Conservation (phyloP, 2,113 vertebrate genomes). For the Petromus typicus region DNA sequence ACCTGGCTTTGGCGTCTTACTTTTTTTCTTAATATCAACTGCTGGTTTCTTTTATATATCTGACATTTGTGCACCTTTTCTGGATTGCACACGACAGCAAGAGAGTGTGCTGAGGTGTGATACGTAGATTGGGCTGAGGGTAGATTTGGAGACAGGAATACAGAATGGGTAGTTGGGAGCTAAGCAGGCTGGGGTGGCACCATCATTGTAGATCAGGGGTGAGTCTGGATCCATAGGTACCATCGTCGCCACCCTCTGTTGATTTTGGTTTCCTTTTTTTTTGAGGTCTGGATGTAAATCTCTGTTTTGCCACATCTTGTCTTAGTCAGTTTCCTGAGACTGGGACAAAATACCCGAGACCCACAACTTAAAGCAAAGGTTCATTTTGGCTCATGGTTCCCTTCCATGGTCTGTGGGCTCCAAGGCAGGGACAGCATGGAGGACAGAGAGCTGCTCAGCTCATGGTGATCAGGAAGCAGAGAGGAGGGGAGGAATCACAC, state of each 20-base stretch:
- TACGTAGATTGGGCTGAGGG: fast-evolving
- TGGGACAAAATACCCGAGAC: not conserved
- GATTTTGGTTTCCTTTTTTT: not conserved
- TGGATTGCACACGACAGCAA: not conserved
- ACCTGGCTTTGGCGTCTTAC: not conserved
- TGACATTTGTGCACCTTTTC: not conserved
- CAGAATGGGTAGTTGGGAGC: not conserved
- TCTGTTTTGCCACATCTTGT: not conserved
- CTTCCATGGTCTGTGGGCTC: too few species aligned
- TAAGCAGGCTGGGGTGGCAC: not conserved
- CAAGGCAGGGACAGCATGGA: not conserved
- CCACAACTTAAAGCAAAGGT: not conserved
- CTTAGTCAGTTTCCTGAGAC: not conserved
- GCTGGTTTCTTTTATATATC: not conserved
- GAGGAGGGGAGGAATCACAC: not conserved
- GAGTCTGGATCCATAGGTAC: not conserved
- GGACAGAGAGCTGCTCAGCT: not conserved
- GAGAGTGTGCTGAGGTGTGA: not conserved
- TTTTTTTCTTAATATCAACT: not conserved
- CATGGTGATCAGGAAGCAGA: not conserved
- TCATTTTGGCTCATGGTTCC: not conserved
- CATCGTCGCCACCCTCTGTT: too few species aligned
- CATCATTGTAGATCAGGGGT: fast-evolving
- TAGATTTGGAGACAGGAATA: not conserved
- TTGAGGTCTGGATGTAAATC: not conserved